Conservation (phyloP, 1,140 invertebrate genomes). For the Tribolium castaneum region DNA sequence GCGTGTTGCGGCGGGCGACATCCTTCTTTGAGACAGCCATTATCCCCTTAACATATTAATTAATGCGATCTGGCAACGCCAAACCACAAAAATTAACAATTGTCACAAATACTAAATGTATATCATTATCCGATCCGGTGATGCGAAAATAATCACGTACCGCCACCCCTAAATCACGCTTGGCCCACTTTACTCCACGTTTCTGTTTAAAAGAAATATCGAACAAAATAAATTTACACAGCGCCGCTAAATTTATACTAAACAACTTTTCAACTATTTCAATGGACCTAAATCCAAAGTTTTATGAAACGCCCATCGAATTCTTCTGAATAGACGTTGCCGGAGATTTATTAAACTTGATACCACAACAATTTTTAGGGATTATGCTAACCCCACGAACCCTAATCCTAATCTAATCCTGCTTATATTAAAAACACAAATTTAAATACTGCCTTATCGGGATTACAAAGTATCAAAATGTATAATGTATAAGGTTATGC, state of each 20-base stretch:
- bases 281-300: constrained; percentile 30
- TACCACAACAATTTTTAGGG: constrained; percentile 32
- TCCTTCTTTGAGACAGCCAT: neutral
- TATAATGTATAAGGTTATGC: neutral
- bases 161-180: neutral
- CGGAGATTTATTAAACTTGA: constrained; percentile 26
- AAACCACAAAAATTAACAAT: neutral
- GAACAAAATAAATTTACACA: constrained; percentile 12
- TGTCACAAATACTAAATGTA: neutral
- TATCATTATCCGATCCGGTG: neutral
- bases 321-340: constrained; percentile 15
- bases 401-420: constrained; percentile 11
- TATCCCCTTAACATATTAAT: constrained; percentile 4
- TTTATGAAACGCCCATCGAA: constrained; percentile 33
- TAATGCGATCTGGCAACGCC: neutral
- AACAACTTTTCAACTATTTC: constrained; percentile 34
- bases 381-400: neutral
- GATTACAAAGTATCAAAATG: constrained; percentile 8
- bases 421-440: constrained; percentile 21
- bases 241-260: constrained; percentile 18
- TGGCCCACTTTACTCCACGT: neutral
- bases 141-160: neutral
- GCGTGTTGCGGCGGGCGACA: constrained; percentile 8
- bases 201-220: constrained; percentile 2
- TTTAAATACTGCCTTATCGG: constrained; percentile 6